These are phyloP conservation scores for Aphelinus certus DNA, from an alignment of 1,140 invertebrate genomes.

Conservation along the genomic window DNA sequence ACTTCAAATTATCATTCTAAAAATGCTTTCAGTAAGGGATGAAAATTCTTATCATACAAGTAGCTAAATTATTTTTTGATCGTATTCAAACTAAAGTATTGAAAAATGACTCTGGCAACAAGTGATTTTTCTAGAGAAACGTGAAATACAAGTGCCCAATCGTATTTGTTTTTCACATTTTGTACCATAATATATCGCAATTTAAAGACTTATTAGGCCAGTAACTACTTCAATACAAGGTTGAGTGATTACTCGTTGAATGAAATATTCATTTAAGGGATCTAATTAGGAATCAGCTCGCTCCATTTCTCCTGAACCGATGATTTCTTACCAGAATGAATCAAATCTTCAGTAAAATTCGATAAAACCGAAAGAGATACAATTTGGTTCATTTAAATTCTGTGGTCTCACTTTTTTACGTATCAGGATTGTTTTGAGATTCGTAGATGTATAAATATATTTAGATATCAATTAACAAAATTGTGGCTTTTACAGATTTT, in stretches of 20 bases:
- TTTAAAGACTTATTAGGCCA: slow-evolving; percentile 60
- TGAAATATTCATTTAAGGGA: slow-evolving; percentile 21
- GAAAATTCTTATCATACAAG: not conserved
- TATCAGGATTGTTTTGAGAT: no score
- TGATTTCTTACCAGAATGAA: no score
- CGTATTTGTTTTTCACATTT: slow-evolving; percentile 38
- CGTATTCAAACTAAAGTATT: not conserved
- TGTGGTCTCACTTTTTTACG: no score
- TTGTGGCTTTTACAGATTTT: no score
- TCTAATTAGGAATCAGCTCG: not conserved
- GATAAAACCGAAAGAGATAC: no score
- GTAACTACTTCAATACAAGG: slow-evolving; percentile 60
- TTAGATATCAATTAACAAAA: no score
- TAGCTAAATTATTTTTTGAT: not conserved
- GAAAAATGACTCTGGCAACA: not conserved
- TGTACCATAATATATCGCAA: slow-evolving; percentile 46
- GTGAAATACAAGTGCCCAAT: slow-evolving; percentile 40
- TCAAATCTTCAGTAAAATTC: no score
- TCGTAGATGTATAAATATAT: no score
- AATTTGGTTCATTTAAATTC: no score
- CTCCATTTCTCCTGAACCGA: not conserved
- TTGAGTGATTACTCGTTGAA: slow-evolving; percentile 37
- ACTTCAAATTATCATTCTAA: not conserved
- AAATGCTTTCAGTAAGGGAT: no score
- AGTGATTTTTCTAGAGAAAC: slow-evolving; percentile 30